These are phyloP conservation scores for Synergus umbraculus DNA, from an alignment of 2,888 invertebrate species.

Conservation along the genomic window DNA sequence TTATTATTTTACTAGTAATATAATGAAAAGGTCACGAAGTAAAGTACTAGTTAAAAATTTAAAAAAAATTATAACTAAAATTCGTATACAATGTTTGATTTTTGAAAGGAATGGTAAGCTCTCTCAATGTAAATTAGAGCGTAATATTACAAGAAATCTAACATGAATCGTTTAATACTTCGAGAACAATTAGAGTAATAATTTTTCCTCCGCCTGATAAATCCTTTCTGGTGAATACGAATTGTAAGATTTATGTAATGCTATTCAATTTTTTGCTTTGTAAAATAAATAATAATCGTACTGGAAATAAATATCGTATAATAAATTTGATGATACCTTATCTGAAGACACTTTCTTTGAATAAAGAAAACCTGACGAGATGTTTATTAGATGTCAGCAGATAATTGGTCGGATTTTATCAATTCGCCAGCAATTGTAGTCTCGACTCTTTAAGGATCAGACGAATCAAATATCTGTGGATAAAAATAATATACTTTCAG, in stretches of 20 bases:
- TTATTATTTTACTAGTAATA: neutral
- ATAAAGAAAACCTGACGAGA: neutral
- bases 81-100: neutral
- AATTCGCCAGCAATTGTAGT: neutral
- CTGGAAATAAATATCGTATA: neutral
- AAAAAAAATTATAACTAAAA: neutral
- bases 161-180: neutral
- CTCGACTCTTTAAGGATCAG: neutral
- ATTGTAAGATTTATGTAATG: neutral
- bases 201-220: neutral
- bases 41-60: neutral
- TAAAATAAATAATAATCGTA: too few relatives aligned
- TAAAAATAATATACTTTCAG: neutral
- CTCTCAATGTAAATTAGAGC: neutral
- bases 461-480: slow-evolving; percentile 5
- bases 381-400: slow-evolving; percentile 14
- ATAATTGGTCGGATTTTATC: neutral
- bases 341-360: neutral
- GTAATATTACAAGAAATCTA: neutral
- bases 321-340: neutral
- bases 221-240: neutral
- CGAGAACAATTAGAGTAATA: neutral
- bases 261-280: neutral
- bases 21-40: slow-evolving; percentile 1
- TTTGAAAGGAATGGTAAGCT: neutral